Evolutionary conservation across 2,113 vertebrate species (phyloP), one percentile per base, ranked within the genome.

Genomic region (Pyrgilauda ruficollis): DNA sequence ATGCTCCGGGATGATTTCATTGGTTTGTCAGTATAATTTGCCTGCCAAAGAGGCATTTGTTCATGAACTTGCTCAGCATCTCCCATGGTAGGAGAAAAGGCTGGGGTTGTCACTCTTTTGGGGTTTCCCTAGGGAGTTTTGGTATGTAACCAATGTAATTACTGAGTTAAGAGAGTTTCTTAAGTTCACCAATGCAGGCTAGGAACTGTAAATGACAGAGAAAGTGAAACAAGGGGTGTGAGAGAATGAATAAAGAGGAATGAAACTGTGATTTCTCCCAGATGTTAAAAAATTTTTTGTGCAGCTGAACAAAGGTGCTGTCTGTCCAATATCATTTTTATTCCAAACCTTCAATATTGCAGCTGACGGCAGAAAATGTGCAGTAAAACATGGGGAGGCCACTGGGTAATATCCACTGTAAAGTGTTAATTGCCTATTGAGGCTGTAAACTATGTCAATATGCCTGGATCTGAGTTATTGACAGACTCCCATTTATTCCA

Each of bases 341-440:
- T 98, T 98, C 97, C 97, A 97, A 98, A 97, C 94, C 96, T 97
- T 97, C 96, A 85, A 94, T 98, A 97, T 96, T 96, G 96, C 96
- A 97, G 94, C 96, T 76, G 95, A 97, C 31, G 97, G 98, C 98
- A 98, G 97, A 98, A 98, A 98, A 98, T 92, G 97, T 94, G 97
- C 97, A 97, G 98, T 97, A 97, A 98, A 98, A 97, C 84, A 91
- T 43, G 73, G 96, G 97, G 95, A 97, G 97, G 97, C 97, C 96
- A 90, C 93, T 98, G 97, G 98, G 97, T 98, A 98, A 98, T 98
- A 97, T 98, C 97, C 97, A 97, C 98, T 98, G 97, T 98, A 98
- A 98, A 98, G 98, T 98, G 98, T 98, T 98, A 98, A 98, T 98
- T 98, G 97, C 97, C 97, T 98, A 97, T 98, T 98, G 98, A 98